Evolutionary conservation across 2,113 vertebrate species (phyloP).

Genomic region (Xerus inauris): DNA sequence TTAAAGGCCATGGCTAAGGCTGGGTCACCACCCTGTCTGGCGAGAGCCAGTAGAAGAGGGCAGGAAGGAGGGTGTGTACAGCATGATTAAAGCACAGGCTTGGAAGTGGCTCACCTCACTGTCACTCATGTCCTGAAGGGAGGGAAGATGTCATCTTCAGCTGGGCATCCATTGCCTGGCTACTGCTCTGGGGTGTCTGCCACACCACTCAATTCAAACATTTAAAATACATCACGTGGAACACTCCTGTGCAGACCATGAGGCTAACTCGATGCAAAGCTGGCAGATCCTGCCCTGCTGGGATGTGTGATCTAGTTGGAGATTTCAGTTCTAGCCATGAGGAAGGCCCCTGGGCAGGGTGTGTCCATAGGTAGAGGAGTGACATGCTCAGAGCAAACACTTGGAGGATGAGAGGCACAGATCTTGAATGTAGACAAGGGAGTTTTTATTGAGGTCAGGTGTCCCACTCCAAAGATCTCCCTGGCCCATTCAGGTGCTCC

Average conservation of each 20-base stretch:
- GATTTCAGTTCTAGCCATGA: neutral
- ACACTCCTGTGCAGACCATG: neutral
- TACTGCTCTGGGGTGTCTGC: neutral
- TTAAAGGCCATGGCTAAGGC: neutral
- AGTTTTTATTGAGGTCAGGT: neutral
- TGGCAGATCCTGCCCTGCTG: neutral
- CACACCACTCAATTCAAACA: neutral
- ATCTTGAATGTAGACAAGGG: neutral
- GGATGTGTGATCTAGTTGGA: neutral
- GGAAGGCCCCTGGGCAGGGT: neutral
- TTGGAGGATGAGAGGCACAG: neutral
- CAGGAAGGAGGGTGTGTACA: accelerated
- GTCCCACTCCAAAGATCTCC: neutral
- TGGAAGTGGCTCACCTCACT: neutral
- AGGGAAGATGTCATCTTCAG: neutral
- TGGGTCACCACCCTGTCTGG: neutral
- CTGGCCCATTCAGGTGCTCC: neutral
- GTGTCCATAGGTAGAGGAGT: neutral
- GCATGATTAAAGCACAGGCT: neutral
- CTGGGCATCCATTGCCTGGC: neutral
- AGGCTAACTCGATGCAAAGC: neutral
- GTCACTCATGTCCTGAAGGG: neutral
- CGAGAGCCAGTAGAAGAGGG: neutral
- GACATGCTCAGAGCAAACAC: neutral
- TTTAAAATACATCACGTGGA: neutral